Percentiles rank a stretch among this genome's conserved stretches.
phyloP scores from a whole-genome alignment of 2,113 vertebrate genomes.

The Pollimyrus isidori region DNA sequence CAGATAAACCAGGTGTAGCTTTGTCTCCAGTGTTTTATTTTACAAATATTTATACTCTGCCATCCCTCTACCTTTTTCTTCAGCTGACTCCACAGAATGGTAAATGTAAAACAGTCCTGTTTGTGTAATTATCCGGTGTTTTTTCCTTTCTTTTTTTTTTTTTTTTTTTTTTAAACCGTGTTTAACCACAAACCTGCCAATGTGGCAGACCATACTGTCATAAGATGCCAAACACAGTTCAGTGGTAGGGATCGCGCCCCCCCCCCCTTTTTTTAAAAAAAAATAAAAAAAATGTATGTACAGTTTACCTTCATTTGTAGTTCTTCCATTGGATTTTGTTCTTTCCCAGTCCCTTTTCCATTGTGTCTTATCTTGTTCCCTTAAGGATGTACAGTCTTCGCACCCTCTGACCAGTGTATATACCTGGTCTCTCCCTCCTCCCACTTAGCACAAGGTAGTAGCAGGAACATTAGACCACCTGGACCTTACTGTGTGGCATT shows the following conservation, averaged over 20 bases:
- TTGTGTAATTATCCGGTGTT: constrained; percentile 29
- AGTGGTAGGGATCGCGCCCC: neutral
- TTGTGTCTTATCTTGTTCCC: neutral
- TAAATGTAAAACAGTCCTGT: constrained; percentile 30
- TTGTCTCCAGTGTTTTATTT: constrained; percentile 38
- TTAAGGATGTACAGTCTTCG: neutral
- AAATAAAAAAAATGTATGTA: neutral
- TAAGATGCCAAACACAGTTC: neutral
- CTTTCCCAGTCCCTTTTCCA: neutral
- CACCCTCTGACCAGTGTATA: neutral
- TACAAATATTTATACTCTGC: constrained; percentile 50
- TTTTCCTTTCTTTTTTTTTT: constrained; percentile 36
- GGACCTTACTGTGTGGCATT: neutral
- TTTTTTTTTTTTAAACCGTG: constrained; percentile 31
- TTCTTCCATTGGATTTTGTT: neutral
- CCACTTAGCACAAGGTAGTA: neutral
- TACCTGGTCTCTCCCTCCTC: neutral
- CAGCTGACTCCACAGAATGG: constrained; percentile 25
- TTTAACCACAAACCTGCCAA: constrained; percentile 38
- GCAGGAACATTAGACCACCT: neutral
- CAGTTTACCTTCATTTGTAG: neutral
- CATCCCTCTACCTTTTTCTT: constrained; percentile 27
- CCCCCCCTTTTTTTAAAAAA: neutral
- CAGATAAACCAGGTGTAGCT: neutral
- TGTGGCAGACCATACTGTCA: constrained; percentile 23